A percentile compares a stretch with the other conserved stretches of the same genome.
phyloP scores from a whole-genome alignment of 1,140 invertebrate species.

The Brachionus calyciflorus region DNA sequence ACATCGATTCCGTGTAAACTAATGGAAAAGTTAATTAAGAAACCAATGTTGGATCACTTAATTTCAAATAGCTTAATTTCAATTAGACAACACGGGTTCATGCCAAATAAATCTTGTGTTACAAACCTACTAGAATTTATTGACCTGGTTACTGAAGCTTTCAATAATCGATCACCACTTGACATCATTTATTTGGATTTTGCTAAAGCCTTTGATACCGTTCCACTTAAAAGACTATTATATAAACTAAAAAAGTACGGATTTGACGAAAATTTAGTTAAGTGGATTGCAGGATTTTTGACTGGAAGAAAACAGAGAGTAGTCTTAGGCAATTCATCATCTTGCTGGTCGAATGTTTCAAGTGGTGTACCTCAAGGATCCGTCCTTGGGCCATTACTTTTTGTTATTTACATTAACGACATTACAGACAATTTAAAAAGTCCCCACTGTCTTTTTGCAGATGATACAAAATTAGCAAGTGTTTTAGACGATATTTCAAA shows the following conservation, averaged over 20 bases:
- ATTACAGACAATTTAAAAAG: no score
- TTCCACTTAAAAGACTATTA: constrained; percentile 44
- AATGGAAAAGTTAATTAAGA: neutral
- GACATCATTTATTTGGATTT: constrained; percentile 48
- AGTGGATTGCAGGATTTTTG: constrained; percentile 48
- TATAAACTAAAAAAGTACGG: constrained; percentile 46
- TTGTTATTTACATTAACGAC: no score
- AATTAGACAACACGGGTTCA: constrained; percentile 19
- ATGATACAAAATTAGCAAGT: no score
- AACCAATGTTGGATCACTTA: neutral
- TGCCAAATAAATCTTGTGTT: neutral
- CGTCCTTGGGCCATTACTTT: no score
- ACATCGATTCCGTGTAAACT: constrained; percentile 29
- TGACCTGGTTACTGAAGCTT: neutral
- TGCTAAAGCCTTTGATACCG: constrained; percentile 48
- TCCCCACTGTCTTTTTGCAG: no score
- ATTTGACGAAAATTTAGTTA: constrained; percentile 25
- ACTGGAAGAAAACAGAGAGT: constrained; percentile 46
- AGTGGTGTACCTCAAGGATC: no score
- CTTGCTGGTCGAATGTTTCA: constrained; percentile 30
- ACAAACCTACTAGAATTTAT: neutral
- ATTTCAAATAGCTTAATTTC: neutral
- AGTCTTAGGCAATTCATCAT: constrained; percentile 39
- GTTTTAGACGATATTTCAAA: no score
- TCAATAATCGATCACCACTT: neutral